Evolutionary conservation across 2,888 invertebrate genomes (phyloP), one percentile per base, ranked within the genome.

Genomic region (Lutraria lutraria): DNA sequence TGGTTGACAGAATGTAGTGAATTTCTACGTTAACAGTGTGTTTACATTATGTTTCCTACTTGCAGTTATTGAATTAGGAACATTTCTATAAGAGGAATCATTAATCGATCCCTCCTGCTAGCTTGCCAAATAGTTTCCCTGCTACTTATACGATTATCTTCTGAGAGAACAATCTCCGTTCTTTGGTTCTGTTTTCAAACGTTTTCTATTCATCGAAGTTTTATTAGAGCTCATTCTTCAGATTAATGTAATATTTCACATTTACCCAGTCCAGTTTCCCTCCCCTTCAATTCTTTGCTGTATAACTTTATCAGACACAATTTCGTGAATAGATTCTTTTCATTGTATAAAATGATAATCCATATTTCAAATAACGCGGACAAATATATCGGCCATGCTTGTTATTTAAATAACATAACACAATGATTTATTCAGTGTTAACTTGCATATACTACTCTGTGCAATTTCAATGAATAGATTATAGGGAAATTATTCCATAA

Each of bases 401-500:
- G 52, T 83, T 52, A 83, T 83, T 83, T 68, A 83, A 43, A 83
- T 68, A 43, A 25, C 43, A 31, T 76, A 76, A 76, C 68, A 54
- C n/a, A 52, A 72, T 85, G 25, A 52, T 72, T 68, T 16, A n/a
- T 85, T 80, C 34, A 29, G n/a, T 80, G 85, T 85, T 85, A 56
- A 29, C 80, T 85, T 60, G 85, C 79, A 79, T 80, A 76, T 85
- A 43, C 56, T 25, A 52, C 85, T 15, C 76, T 43, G 79, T 34
- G 80, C 13, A 79, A 53, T 60, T 80, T 53, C 80, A 76, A 80
- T 80, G 60, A 79, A 85, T 31, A 29, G 56, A 21, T 25, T 43
- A 72, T 43, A 80, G 54, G 72, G 86, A 86, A 83, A 53, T 63
- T 56, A 83, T 87, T 87, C 82, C 83, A 83, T 87, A 79, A 83